Conservation (phyloP, 2,797 vertebrate species). For the Gila robusta region DNA sequence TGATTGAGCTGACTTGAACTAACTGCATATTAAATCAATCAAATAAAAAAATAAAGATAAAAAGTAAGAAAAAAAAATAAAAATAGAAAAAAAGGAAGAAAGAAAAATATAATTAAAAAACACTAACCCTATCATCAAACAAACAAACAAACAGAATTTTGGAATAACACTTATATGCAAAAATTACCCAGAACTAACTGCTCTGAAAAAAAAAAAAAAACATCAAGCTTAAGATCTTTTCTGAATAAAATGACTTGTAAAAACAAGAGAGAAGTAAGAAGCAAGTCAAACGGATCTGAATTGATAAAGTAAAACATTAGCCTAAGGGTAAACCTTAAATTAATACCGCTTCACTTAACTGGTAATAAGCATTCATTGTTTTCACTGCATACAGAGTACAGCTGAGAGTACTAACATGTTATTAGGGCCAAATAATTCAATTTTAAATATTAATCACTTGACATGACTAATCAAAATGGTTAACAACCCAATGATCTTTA, state of each 20-base stretch:
- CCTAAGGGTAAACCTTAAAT: slow-evolving; percentile 39
- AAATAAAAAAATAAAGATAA: no score
- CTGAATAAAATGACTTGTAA: not conserved
- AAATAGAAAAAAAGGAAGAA: not conserved
- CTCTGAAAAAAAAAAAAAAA: not conserved
- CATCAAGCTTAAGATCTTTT: not conserved
- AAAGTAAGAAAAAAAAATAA: not conserved
- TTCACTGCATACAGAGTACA: slow-evolving; percentile 13
- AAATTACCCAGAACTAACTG: not conserved
- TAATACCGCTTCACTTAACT: slow-evolving; percentile 39
- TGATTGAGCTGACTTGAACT: no score
- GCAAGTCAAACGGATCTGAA: slow-evolving; percentile 23
- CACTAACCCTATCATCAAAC: not conserved
- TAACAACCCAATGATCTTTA: slow-evolving; percentile 22
- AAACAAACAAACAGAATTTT: not conserved
- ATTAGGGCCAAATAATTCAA: slow-evolving; percentile 52
- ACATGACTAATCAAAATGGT: slow-evolving; percentile 15
- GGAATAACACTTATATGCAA: not conserved
- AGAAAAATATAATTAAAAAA: not conserved
- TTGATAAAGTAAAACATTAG: slow-evolving; percentile 14
- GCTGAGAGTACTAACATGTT: slow-evolving; percentile 39
- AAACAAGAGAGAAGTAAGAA: not conserved
- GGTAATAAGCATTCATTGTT: slow-evolving; percentile 50
- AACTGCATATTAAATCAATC: no score
- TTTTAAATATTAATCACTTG: slow-evolving; percentile 46